phyloP scores from a whole-genome alignment of 1,140 invertebrate genomes.

The Dysdera silvatica region DNA sequence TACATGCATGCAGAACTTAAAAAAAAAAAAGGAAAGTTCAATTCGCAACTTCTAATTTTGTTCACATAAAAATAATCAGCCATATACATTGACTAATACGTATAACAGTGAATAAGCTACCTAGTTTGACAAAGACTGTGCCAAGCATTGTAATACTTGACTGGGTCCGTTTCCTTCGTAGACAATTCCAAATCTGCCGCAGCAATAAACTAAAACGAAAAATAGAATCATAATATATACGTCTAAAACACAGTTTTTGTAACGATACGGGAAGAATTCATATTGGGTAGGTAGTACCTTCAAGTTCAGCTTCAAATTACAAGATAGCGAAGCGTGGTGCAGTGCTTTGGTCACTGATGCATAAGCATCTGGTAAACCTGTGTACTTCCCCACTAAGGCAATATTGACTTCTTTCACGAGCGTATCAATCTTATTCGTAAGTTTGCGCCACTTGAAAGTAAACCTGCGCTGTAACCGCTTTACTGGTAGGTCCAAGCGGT shows the following conservation, averaged over 20 bases:
- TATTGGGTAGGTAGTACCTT: constrained; percentile 52
- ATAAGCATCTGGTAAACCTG: constrained; percentile 90
- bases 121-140: constrained; percentile 77
- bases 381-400: constrained; percentile 98
- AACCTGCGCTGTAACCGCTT: constrained; percentile 34
- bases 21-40: too few relatives aligned
- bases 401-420: constrained; percentile 76
- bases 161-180: constrained; percentile 49
- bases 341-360: constrained; percentile 92
- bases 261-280: neutral
- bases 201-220: constrained; percentile 67
- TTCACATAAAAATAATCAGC: neutral
- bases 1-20: too few relatives aligned
- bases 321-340: constrained; percentile 78
- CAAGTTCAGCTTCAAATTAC: constrained; percentile 71
- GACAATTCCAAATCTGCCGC: constrained; percentile 73
- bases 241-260: neutral
- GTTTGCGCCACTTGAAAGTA: constrained; percentile 75
- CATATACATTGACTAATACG: neutral
- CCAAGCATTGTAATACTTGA: constrained; percentile 90
- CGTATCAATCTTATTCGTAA: constrained; percentile 75
- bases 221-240: neutral
- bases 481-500: constrained; percentile 69
- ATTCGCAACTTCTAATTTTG: too few relatives aligned
- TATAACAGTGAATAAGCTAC: constrained; percentile 54